Evolutionary conservation across 2,888 invertebrate genomes (phyloP).

Genomic region (Pollenia amentaria): DNA sequence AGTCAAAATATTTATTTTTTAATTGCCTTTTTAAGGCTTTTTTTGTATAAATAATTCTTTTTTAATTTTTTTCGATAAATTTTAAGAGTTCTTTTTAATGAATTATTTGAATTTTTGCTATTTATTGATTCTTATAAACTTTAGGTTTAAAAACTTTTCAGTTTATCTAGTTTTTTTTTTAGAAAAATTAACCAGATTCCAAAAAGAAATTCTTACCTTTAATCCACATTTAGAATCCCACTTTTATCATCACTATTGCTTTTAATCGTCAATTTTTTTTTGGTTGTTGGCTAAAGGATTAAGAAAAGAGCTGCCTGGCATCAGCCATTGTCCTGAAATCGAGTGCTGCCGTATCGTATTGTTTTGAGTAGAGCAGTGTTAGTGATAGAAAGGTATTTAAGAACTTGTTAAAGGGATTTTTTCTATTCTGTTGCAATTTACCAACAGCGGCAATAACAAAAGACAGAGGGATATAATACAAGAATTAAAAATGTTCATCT

Average conservation of each 20-base stretch:
- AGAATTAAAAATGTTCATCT: constrained; percentile 5
- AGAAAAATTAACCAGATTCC: too few species aligned
- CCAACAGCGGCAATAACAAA: constrained; percentile 10
- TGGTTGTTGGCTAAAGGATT: constrained; percentile 55
- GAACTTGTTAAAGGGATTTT: constrained; percentile 56
- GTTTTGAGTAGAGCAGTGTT: constrained; percentile 42
- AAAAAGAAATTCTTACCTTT: neutral
- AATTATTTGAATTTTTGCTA: too few species aligned
- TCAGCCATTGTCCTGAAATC: constrained; percentile 28
- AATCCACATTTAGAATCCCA: neutral
- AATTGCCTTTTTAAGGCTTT: too few species aligned
- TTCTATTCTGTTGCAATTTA: constrained; percentile 54
- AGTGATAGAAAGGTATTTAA: constrained; percentile 60
- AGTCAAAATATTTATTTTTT: too few species aligned
- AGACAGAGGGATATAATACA: neutral
- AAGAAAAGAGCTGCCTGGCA: constrained; percentile 24
- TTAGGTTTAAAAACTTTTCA: too few species aligned
- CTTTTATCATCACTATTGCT: constrained; percentile 16
- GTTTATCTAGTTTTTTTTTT: too few species aligned
- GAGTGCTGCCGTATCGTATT: constrained; percentile 9
- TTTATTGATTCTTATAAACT: too few species aligned
- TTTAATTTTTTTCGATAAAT: too few species aligned
- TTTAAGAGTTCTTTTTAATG: too few species aligned
- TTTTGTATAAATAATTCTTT: too few species aligned
- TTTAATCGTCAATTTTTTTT: constrained; percentile 7